Evolutionary conservation across 2,888 invertebrate species (phyloP).

Genomic region (Bugulina stolonifera): DNA sequence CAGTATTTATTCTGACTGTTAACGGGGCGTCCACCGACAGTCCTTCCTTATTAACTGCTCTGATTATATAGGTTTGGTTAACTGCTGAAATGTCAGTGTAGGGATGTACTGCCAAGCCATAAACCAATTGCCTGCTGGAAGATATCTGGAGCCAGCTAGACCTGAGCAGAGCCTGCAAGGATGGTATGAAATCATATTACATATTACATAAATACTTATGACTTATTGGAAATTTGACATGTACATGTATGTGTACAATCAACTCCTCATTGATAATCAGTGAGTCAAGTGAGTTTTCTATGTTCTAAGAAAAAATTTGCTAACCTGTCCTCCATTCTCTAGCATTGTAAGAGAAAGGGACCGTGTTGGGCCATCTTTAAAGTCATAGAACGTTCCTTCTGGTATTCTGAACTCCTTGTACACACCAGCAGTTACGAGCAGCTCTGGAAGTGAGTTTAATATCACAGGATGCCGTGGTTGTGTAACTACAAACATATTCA

Average conservation of each 20-base stretch:
- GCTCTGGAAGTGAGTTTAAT: conserved; percentile 9
- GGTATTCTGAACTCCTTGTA: not conserved
- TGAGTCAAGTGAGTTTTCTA: no score
- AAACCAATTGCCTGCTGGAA: not conserved
- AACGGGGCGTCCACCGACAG: not conserved
- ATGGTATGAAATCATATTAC: no score
- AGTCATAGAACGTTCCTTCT: conserved; percentile 22
- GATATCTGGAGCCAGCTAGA: not conserved
- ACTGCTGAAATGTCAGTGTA: not conserved
- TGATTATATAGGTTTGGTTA: not conserved
- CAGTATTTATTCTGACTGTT: not conserved
- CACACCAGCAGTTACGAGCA: not conserved
- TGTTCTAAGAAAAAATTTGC: no score
- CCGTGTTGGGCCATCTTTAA: conserved; percentile 18
- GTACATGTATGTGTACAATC: no score
- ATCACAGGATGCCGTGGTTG: not conserved
- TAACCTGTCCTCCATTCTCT: not conserved
- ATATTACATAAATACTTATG: no score
- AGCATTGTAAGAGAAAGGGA: not conserved
- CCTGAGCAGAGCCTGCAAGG: not conserved
- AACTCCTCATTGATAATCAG: no score
- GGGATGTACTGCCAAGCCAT: conserved; percentile 2
- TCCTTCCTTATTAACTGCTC: not conserved
- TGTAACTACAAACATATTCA: not conserved
- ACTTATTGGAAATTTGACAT: no score